Conservation (phyloP, 2,113 vertebrate species). For the Clarias magur region DNA sequence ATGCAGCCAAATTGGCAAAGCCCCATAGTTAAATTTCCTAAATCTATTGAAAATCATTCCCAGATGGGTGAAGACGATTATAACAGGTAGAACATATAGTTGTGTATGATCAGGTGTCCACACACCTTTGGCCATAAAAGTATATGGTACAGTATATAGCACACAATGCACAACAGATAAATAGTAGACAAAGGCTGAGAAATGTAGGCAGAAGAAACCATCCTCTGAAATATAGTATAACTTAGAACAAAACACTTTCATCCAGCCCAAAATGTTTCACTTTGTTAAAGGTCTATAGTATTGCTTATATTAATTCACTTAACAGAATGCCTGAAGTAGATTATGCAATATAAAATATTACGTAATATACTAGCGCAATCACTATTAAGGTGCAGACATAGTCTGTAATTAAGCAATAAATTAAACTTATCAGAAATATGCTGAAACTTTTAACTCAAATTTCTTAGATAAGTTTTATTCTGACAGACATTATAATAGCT, state of each 20-base stretch:
- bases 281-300: background rate
- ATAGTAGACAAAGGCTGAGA: background rate
- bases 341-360: background rate
- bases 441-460: background rate
- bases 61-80: background rate
- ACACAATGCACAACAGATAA: background rate
- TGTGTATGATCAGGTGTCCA: background rate
- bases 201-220: background rate
- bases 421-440: background rate
- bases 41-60: background rate
- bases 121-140: background rate
- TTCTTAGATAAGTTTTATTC: background rate
- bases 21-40: background rate
- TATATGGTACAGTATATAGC: background rate
- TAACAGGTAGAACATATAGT: background rate
- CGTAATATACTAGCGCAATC: background rate
- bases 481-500: background rate
- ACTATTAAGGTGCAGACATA: background rate
- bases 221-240: background rate
- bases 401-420: background rate
- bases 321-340: background rate
- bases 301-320: background rate
- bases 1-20: background rate
- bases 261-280: background rate
- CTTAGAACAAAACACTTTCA: background rate